Evolutionary conservation across 2,888 invertebrate species (phyloP).

Genomic region (Cephus runcator): DNA sequence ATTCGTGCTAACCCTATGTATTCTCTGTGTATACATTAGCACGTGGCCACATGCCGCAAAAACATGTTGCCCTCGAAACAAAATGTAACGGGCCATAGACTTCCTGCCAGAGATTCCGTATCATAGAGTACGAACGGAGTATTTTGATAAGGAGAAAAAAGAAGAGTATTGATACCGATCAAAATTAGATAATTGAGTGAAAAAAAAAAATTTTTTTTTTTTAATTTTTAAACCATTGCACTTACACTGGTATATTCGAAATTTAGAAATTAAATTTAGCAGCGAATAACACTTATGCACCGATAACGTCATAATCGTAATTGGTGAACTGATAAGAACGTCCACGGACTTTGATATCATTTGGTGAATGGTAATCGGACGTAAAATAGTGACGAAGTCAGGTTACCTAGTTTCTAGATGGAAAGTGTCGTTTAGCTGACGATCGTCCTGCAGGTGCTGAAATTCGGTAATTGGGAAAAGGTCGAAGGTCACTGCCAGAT

Average conservation of each 20-base stretch:
- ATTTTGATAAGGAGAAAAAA: background rate
- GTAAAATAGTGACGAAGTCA: no score
- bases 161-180: background rate
- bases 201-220: background rate
- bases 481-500: no score
- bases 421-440: no score
- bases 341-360: background rate
- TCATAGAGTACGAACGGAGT: background rate
- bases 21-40: background rate
- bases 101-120: background rate
- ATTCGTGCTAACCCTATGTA: background rate
- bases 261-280: background rate
- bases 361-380: background rate
- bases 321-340: no score
- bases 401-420: no score
- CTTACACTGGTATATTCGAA: background rate
- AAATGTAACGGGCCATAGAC: background rate
- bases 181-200: background rate
- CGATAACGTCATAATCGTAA: background rate
- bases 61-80: background rate
- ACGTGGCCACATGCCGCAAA: background rate
- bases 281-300: background rate
- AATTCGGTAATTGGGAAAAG: no score
- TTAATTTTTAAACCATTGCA: background rate
- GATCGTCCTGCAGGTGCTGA: no score